phyloP scores from a whole-genome alignment of 2,888 invertebrate species.

The Emmelina monodactyla region DNA sequence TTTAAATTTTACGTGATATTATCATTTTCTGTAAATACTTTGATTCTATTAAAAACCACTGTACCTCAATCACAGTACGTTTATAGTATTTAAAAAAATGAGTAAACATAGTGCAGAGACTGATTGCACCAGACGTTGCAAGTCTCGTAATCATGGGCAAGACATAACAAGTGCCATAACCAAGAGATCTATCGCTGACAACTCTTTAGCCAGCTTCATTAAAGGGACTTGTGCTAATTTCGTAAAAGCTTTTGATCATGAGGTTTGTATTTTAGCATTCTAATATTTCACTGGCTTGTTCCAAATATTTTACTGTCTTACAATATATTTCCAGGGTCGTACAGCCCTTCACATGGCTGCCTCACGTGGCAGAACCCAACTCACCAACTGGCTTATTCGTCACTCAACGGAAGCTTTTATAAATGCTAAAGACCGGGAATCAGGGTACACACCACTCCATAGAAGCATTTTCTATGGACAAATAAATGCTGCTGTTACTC shows the following conservation, averaged over 20 bases:
- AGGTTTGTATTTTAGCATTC: too few species aligned
- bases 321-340: constrained; percentile 69
- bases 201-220: constrained; percentile 65
- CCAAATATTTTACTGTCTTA: too few species aligned
- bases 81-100: too few species aligned
- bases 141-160: constrained; percentile 64
- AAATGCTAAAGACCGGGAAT: constrained; percentile 73
- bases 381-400: constrained; percentile 78
- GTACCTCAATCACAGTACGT: too few species aligned
- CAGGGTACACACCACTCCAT: constrained; percentile 83
- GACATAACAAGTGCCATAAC: constrained; percentile 71
- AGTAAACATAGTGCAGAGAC: constrained; percentile 44
- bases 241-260: constrained; percentile 62
- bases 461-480: constrained; percentile 85
- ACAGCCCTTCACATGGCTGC: constrained; percentile 81
- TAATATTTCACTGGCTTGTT: not conserved
- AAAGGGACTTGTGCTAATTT: constrained; percentile 69
- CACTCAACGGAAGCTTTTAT: constrained; percentile 66
- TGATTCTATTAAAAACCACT: too few species aligned
- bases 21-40: too few species aligned
- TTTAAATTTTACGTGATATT: too few species aligned
- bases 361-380: constrained; percentile 72
- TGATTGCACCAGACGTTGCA: constrained; percentile 69
- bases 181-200: constrained; percentile 67
- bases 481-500: constrained; percentile 73